Percentiles rank a stretch among this genome's conserved stretches.
Conservation (phyloP, 2,113 vertebrate species). For the Corythoichthys haematopterus region DNA sequence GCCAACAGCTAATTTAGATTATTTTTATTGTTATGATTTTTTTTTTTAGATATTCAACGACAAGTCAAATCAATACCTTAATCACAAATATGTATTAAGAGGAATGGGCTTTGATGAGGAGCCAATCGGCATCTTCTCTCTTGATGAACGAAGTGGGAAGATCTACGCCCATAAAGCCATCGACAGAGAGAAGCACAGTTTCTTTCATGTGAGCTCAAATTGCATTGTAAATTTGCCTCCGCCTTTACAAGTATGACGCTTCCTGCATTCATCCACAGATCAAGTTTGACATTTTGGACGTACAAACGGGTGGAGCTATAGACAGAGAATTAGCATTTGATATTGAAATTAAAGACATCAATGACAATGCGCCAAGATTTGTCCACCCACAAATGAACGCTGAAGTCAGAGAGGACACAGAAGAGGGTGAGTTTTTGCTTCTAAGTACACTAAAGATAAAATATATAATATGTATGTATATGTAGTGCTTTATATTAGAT, state of each 20-base stretch:
- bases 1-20: background rate
- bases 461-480: background rate
- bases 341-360: constrained; percentile 73
- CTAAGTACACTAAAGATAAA: background rate
- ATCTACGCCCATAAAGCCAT: constrained; percentile 56
- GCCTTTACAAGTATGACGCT: fast-evolving
- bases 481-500: background rate
- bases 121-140: constrained; percentile 66
- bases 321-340: constrained; percentile 74
- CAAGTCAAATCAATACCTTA: fast-evolving
- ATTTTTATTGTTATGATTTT: constrained; percentile 5
- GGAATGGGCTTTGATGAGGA: constrained; percentile 66
- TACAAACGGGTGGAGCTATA: fast-evolving
- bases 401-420: constrained; percentile 49
- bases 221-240: background rate
- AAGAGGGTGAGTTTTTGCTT: constrained; percentile 37
- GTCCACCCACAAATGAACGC: fast-evolving
- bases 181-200: constrained; percentile 61
- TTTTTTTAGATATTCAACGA: constrained; percentile 65
- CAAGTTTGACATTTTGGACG: constrained; percentile 60
- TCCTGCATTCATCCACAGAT: constrained; percentile 61
- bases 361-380: constrained; percentile 77
- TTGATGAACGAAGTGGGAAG: constrained; percentile 43
- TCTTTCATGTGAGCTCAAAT: constrained; percentile 67
- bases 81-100: constrained; percentile 57